A percentile compares a stretch with the other conserved stretches of the same genome.
Evolutionary conservation across 2,888 invertebrate species (phyloP).

Genomic region (Trichopoda pennipes): DNA sequence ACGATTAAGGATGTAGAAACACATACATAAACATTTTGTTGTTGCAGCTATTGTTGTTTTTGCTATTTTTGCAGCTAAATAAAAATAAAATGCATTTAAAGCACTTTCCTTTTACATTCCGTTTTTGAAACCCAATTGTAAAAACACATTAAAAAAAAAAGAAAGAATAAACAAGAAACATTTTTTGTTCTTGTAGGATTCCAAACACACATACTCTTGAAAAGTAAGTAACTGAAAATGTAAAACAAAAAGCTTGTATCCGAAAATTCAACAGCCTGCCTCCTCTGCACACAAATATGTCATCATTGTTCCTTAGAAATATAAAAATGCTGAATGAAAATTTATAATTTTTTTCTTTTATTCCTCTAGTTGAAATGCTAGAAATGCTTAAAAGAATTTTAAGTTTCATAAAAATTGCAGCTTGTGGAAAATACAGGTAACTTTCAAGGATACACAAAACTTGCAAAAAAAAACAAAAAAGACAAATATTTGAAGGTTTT

Average conservation of each 20-base stretch:
- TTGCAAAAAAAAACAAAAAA: slow-evolving; percentile 7
- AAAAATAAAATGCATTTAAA: slow-evolving; percentile 65
- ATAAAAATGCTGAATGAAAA: slow-evolving; percentile 38
- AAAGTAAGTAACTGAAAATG: slow-evolving; percentile 10
- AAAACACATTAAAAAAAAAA: slow-evolving; percentile 6
- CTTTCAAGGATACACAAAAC: slow-evolving; percentile 29
- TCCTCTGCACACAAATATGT: slow-evolving; percentile 16
- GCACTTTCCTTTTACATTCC: slow-evolving; percentile 65
- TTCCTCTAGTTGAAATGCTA: slow-evolving; percentile 11
- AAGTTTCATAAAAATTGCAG: not conserved
- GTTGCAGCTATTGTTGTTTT: slow-evolving; percentile 32
- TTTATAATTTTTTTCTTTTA: slow-evolving; percentile 4
- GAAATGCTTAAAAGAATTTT: slow-evolving; percentile 10
- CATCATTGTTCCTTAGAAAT: slow-evolving; percentile 46
- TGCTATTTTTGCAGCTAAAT: slow-evolving; percentile 19
- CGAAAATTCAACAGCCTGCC: not conserved
- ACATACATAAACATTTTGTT: slow-evolving; percentile 19
- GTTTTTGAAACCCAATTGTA: slow-evolving; percentile 40
- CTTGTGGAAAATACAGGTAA: not conserved
- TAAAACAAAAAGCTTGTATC: slow-evolving; percentile 25
- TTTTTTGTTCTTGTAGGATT: slow-evolving; percentile 32
- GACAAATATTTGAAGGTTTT: slow-evolving; percentile 20
- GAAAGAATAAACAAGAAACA: slow-evolving; percentile 19
- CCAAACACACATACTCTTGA: too few species aligned
- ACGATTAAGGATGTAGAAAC: not conserved